phyloP scores from a whole-genome alignment of 2,888 invertebrate species.

The Cantharis lateralis region DNA sequence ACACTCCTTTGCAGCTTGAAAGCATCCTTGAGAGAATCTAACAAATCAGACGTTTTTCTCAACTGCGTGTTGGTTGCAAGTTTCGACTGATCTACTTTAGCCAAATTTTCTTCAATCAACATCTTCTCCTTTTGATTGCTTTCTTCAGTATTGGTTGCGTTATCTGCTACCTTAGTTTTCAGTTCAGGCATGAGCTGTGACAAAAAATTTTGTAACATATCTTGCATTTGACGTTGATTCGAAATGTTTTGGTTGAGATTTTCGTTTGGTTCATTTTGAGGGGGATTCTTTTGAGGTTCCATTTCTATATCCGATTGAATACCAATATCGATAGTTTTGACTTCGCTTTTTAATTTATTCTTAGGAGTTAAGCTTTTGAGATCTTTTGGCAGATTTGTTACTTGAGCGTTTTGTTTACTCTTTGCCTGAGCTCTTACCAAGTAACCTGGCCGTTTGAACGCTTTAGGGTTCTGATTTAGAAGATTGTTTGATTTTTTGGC shows the following conservation, averaged over 20 bases:
- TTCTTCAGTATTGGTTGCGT: constrained; percentile 45
- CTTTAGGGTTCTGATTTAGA: neutral
- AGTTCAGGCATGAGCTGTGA: constrained; percentile 39
- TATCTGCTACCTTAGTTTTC: constrained; percentile 42
- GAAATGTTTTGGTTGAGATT: neutral
- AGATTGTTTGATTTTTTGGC: neutral
- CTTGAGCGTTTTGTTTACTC: neutral
- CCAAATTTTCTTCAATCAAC: neutral
- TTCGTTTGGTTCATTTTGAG: neutral
- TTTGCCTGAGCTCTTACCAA: neutral
- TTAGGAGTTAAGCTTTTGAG: neutral
- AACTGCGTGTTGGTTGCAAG: constrained; percentile 28
- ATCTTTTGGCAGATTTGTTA: neutral
- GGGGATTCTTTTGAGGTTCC: constrained; percentile 12
- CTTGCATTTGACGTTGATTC: constrained; percentile 5
- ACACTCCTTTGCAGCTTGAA: constrained; percentile 37
- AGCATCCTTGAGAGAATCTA: constrained; percentile 52
- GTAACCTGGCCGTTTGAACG: neutral
- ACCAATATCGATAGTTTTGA: constrained; percentile 15
- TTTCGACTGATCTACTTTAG: neutral
- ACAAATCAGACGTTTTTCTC: constrained; percentile 48
- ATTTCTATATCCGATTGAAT: constrained; percentile 28
- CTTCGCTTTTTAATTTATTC: neutral
- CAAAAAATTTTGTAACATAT: constrained; percentile 40
- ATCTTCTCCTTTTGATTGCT: neutral